A percentile compares a stretch with the other conserved stretches of the same genome.
Conservation (phyloP, 2,888 invertebrate species). For the Limulus polyphemus region DNA sequence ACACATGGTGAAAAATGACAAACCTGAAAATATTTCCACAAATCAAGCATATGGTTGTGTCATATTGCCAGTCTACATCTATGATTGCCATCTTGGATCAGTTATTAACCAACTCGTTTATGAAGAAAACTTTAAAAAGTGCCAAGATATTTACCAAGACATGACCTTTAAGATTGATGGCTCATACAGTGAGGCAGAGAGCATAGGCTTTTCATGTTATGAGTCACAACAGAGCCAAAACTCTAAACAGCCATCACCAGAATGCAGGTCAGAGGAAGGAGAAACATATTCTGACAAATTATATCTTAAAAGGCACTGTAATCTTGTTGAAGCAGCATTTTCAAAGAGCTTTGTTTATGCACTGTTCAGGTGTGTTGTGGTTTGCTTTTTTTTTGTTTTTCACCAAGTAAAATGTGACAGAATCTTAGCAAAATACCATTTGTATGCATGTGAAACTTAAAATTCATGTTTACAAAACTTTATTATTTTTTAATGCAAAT, state of each 20-base stretch:
- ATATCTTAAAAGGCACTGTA: slow-evolving; percentile 47
- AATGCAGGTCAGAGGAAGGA: slow-evolving; percentile 42
- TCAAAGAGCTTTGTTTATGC: slow-evolving; percentile 51
- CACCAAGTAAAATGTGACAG: not conserved
- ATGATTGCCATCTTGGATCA: slow-evolving; percentile 49
- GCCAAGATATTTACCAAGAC: slow-evolving; percentile 33
- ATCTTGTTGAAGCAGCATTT: slow-evolving; percentile 46
- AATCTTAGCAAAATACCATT: too few relatives aligned
- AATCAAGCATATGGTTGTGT: slow-evolving; percentile 31
- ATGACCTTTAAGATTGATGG: slow-evolving; percentile 30
- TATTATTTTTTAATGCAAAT: too few relatives aligned
- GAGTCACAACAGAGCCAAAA: slow-evolving; percentile 9
- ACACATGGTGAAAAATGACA: too few relatives aligned
- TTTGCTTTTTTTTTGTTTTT: not conserved
- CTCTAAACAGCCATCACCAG: slow-evolving; percentile 37
- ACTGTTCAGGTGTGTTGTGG: slow-evolving; percentile 36
- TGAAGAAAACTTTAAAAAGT: slow-evolving; percentile 28
- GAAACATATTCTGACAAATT: slow-evolving; percentile 38
- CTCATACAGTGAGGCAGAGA: slow-evolving; percentile 17
- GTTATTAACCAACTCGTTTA: slow-evolving; percentile 40
- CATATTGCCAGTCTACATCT: slow-evolving; percentile 51
- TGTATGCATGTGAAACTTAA: too few relatives aligned
- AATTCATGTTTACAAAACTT: too few relatives aligned
- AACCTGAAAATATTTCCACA: not conserved
- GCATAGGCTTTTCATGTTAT: slow-evolving; percentile 16